Conservation (phyloP, 2,797 vertebrate genomes). For the Hemibagrus guttatus region DNA sequence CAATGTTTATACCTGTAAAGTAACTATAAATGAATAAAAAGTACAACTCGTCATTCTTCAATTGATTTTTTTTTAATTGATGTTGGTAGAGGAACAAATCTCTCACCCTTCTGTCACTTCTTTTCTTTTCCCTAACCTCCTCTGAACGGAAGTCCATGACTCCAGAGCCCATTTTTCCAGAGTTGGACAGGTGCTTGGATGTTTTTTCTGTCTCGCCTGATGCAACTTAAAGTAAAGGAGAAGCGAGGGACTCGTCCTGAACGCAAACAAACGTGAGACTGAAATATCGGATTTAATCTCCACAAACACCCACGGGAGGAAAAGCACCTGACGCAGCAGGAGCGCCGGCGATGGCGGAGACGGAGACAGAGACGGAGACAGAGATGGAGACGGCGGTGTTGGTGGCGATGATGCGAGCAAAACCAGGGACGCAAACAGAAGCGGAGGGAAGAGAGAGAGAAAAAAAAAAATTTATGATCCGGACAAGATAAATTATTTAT, state of each 20-base stretch:
- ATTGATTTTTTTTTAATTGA: too few species aligned
- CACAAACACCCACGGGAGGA: neutral
- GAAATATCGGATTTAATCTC: neutral
- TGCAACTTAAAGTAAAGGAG: neutral
- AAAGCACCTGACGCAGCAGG: constrained; percentile 17
- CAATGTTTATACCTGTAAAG: too few species aligned
- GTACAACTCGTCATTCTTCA: too few species aligned
- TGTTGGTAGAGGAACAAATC: too few species aligned
- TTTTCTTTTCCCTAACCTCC: neutral
- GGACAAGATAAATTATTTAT: constrained; percentile 70
- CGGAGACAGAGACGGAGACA: too few species aligned
- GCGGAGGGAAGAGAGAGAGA: neutral
- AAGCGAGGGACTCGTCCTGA: neutral
- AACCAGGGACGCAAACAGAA: too few species aligned
- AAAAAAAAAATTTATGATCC: constrained; percentile 56
- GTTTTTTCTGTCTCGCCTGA: neutral
- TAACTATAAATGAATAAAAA: too few species aligned
- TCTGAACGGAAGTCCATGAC: neutral
- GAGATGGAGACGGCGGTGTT: neutral
- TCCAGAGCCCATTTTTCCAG: neutral
- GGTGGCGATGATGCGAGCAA: neutral
- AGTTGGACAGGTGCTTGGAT: neutral
- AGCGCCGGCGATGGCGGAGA: neutral
- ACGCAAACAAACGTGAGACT: neutral
- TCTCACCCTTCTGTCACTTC: neutral